These are phyloP conservation scores for Cordylochernes scorpioides DNA, from an alignment of 2,888 invertebrate genomes.

Conservation along the genomic window DNA sequence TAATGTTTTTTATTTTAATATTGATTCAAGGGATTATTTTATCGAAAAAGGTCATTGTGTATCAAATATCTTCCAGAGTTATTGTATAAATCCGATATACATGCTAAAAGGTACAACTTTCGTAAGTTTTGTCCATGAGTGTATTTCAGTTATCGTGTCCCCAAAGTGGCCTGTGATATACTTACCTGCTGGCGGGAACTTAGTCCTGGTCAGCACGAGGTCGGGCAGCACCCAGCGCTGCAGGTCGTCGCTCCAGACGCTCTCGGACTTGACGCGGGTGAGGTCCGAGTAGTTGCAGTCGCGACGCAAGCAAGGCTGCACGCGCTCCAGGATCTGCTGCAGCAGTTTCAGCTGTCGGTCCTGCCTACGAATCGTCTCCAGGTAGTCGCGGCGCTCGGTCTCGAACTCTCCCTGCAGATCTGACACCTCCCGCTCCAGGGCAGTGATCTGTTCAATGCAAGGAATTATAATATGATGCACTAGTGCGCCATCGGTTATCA, in stretches of 20 bases:
- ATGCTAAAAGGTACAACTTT: too few species aligned
- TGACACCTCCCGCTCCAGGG: constrained; percentile 39
- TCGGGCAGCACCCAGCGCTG: constrained; percentile 43
- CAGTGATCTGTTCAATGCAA: constrained; percentile 31
- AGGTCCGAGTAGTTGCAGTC: constrained; percentile 48
- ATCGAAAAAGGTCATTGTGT: too few species aligned
- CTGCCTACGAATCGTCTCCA: constrained; percentile 48
- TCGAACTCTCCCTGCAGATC: constrained; percentile 58
- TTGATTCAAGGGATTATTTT: too few species aligned
- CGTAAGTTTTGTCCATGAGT: too few species aligned
- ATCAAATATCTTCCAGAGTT: too few species aligned
- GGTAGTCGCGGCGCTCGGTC: constrained; percentile 47
- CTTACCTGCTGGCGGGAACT: constrained; percentile 35
- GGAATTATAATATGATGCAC: too few species aligned
- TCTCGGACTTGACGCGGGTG: constrained; percentile 36
- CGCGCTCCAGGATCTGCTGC: constrained; percentile 35
- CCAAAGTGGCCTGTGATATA: too few species aligned
- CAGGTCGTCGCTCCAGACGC: constrained; percentile 45
- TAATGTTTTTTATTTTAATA: too few species aligned
- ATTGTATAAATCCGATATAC: too few species aligned
- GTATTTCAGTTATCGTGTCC: too few species aligned
- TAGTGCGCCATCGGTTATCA: too few species aligned
- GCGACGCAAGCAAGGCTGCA: constrained; percentile 38
- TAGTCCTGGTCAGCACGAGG: constrained; percentile 33
- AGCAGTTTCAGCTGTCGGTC: constrained; percentile 39